Conservation (phyloP, 2,113 vertebrate genomes). For the Agelaius tricolor region DNA sequence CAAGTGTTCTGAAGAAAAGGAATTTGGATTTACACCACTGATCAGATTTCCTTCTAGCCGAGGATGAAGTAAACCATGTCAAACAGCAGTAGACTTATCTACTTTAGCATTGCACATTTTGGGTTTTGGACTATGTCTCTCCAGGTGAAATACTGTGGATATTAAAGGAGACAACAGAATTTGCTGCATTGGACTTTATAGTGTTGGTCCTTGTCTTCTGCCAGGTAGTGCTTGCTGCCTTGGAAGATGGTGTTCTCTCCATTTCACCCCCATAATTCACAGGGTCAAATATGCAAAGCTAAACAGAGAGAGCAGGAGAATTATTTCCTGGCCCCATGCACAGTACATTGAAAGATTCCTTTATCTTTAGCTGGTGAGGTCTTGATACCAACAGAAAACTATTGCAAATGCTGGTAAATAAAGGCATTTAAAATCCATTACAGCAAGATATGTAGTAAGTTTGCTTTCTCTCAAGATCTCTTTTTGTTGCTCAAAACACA, state of each 20-base stretch:
- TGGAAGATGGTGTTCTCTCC: background rate
- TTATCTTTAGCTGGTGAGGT: background rate
- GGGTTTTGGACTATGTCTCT: background rate
- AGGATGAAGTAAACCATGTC: background rate
- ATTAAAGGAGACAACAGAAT: background rate
- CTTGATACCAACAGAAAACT: background rate
- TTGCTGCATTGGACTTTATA: background rate
- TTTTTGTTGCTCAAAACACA: background rate
- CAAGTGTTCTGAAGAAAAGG: background rate
- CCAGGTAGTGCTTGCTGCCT: background rate
- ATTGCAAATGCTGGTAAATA: background rate
- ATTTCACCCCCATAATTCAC: background rate
- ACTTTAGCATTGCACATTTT: background rate
- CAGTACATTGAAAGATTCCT: background rate
- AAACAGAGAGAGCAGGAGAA: background rate
- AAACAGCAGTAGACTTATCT: background rate
- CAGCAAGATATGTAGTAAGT: background rate
- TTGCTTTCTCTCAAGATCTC: background rate
- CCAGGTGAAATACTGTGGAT: background rate
- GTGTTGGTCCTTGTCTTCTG: background rate
- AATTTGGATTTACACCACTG: background rate
- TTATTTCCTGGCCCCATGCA: background rate
- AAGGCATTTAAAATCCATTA: background rate
- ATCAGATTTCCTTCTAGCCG: background rate
- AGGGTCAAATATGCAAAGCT: background rate